These are phyloP conservation scores for Nephrotoma flavescens DNA, from an alignment of 2,888 invertebrate genomes.

Conservation along the genomic window DNA sequence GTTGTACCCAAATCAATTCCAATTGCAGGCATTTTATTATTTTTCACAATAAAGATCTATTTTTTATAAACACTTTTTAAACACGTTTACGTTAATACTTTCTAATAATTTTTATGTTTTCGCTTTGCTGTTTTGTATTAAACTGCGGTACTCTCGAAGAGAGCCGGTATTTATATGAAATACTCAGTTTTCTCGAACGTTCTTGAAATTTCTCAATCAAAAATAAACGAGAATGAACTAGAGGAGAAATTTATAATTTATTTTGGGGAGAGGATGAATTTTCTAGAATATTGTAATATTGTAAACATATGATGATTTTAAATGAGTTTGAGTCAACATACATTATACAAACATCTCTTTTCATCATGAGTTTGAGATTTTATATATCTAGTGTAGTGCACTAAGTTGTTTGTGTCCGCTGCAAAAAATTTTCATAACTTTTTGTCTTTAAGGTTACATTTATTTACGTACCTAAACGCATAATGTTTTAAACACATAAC, in stretches of 20 bases:
- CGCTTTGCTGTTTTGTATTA: neutral
- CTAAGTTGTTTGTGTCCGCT: no score
- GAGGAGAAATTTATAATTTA: slow-evolving; percentile 52
- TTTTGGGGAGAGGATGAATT: no score
- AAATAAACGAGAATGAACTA: neutral
- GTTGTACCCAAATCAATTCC: slow-evolving; percentile 96
- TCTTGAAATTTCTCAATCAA: neutral
- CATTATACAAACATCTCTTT: no score
- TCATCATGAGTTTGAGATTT: no score
- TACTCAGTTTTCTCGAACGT: neutral
- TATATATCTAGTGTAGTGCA: no score
- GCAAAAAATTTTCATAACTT: no score
- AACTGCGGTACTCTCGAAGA: neutral
- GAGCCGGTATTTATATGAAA: neutral
- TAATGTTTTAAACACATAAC: no score
- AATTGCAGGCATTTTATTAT: slow-evolving; percentile 24
- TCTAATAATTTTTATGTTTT: neutral
- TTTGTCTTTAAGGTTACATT: no score
- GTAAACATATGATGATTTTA: no score
- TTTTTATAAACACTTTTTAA: neutral
- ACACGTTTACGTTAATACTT: neutral
- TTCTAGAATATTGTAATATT: no score
- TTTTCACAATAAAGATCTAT: neutral
- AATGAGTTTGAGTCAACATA: no score
- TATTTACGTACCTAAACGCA: no score